Conservation (phyloP, 2,113 vertebrate species). For the Chaetodon auriga region DNA sequence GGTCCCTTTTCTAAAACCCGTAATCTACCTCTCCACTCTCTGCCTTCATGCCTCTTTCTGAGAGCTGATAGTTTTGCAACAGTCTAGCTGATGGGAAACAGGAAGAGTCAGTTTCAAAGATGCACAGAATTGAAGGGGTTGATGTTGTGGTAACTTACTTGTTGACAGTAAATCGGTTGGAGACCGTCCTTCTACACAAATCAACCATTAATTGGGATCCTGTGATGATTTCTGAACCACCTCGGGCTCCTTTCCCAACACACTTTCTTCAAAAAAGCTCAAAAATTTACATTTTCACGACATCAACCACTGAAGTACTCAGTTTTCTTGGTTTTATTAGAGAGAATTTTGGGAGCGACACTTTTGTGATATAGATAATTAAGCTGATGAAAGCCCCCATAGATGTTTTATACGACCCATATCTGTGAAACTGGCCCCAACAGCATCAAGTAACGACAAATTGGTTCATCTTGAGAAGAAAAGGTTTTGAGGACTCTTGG, state of each 20-base stretch:
- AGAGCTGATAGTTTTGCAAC: constrained; percentile 12
- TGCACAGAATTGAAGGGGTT: neutral
- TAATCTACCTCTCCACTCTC: neutral
- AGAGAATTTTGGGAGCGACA: neutral
- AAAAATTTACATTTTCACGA: neutral
- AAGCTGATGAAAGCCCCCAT: neutral
- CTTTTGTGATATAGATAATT: neutral
- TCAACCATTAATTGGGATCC: neutral
- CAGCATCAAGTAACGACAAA: neutral
- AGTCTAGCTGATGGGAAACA: constrained; percentile 23
- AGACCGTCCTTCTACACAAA: neutral
- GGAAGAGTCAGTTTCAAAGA: constrained; percentile 32
- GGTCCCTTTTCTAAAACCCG: neutral
- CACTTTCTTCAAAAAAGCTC: neutral
- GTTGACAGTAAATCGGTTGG: neutral
- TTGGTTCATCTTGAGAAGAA: neutral
- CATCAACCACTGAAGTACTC: neutral
- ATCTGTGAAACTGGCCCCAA: neutral
- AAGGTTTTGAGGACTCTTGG: neutral
- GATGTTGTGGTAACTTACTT: neutral
- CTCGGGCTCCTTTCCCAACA: neutral
- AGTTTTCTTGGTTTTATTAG: neutral
- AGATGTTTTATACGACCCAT: neutral
- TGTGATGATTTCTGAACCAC: neutral
- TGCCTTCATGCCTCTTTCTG: constrained; percentile 1